Conservation (phyloP, 2,888 invertebrate species). For the Hypomecis atomaria region DNA sequence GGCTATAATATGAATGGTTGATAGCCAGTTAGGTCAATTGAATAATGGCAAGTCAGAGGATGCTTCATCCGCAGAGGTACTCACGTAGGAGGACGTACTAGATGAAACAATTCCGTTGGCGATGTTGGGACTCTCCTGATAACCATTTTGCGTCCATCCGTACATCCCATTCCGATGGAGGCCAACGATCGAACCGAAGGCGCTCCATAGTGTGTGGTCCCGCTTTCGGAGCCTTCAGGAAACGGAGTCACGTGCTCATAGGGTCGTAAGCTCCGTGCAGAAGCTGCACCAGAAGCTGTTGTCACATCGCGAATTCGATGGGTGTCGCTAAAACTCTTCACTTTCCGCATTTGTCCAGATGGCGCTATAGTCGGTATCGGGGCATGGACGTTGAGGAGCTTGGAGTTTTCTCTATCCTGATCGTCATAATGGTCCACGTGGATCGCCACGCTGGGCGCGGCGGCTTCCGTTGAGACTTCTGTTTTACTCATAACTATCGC, state of each 20-base stretch:
- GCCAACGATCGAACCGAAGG: conserved; percentile 91
- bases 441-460: conserved; percentile 75
- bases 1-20: conserved; percentile 36
- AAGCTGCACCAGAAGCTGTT: conserved; percentile 77
- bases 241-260: conserved; percentile 79
- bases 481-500: conserved; percentile 78
- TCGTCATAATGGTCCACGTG: conserved; percentile 75
- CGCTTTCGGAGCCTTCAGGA: conserved; percentile 86
- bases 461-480: conserved; percentile 73
- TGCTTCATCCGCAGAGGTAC: conserved; percentile 78
- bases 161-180: conserved; percentile 94
- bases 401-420: conserved; percentile 71
- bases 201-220: conserved; percentile 86
- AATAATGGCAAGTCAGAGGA: conserved; percentile 75
- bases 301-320: conserved; percentile 77
- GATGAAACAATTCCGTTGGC: conserved; percentile 93
- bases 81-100: conserved; percentile 93
- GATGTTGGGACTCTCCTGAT: conserved; percentile 93
- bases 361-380: conserved; percentile 71
- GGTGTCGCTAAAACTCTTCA: conserved; percentile 81
- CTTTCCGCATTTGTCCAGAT: conserved; percentile 81
- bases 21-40: conserved; percentile 70
- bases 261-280: conserved; percentile 76
- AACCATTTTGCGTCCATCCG: conserved; percentile 94
- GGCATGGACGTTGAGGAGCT: conserved; percentile 69